A percentile compares a stretch with the other conserved stretches of the same genome.
These are phyloP conservation scores for Acipenser oxyrinchus DNA, from an alignment of 2,797 vertebrate species.

Conservation along the genomic window DNA sequence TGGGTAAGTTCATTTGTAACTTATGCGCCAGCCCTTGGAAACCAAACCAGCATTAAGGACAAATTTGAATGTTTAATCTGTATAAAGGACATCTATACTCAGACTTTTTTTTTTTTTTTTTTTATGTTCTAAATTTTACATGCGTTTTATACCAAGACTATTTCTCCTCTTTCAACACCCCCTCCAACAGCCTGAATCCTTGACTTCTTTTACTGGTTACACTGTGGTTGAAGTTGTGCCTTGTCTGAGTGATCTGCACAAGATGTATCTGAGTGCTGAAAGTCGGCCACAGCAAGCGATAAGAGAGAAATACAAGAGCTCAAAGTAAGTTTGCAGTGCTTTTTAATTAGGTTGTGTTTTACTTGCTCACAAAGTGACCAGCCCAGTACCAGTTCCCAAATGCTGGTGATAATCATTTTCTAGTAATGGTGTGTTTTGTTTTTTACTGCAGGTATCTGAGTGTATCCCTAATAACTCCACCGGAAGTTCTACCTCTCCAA, in stretches of 20 bases:
- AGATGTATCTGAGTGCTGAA: constrained; percentile 53
- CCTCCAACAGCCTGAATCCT: constrained; percentile 70
- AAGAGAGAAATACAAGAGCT: constrained; percentile 72
- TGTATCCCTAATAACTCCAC: constrained; percentile 45
- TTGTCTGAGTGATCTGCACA: constrained; percentile 76
- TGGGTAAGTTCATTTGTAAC: constrained; percentile 66
- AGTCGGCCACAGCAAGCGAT: constrained; percentile 71
- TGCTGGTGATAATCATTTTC: background rate
- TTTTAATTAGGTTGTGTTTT: background rate
- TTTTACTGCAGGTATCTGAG: constrained; percentile 40
- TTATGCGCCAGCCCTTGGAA: background rate
- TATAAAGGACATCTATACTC: background rate
- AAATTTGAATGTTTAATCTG: background rate
- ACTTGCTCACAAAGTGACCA: background rate
- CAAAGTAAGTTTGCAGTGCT: constrained; percentile 60
- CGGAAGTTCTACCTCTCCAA: constrained; percentile 32
- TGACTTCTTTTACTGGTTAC: constrained; percentile 76
- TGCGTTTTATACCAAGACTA: background rate
- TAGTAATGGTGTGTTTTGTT: background rate
- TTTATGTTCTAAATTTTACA: background rate
- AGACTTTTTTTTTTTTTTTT: too few relatives aligned
- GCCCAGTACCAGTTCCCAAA: too few relatives aligned
- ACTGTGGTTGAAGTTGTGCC: constrained; percentile 65
- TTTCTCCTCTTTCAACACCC: too few relatives aligned
- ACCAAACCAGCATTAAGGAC: too few relatives aligned